A percentile compares a stretch with the other conserved stretches of the same genome.
phyloP scores from a whole-genome alignment of 1,140 invertebrate genomes.

The Cotesia typhae region DNA sequence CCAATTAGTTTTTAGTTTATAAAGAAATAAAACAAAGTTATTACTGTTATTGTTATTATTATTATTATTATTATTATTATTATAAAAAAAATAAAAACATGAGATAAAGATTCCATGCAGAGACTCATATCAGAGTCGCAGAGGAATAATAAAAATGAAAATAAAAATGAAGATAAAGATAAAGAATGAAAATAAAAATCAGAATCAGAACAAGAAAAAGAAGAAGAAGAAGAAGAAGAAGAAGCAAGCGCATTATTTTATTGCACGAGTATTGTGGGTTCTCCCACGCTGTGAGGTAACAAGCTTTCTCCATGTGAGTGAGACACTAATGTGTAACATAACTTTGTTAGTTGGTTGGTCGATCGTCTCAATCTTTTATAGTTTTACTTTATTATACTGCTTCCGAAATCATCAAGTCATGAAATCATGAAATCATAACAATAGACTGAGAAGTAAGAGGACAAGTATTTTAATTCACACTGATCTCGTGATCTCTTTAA shows the following conservation, averaged over 20 bases:
- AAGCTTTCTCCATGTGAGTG: slow-evolving; percentile 53
- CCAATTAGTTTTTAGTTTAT: slow-evolving; percentile 54
- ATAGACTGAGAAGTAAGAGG: no score
- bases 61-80: background rate
- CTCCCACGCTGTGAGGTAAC: slow-evolving; percentile 62
- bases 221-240: background rate
- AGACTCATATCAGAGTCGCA: no score
- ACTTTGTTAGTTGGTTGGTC: slow-evolving; percentile 7
- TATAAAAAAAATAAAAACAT: background rate
- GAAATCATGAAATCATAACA: no score
- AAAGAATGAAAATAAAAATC: slow-evolving; percentile 16
- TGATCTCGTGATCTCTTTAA: background rate
- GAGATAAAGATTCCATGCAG: background rate
- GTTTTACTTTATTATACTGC: slow-evolving; percentile 35
- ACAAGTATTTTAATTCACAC: background rate
- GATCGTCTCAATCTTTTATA: slow-evolving; percentile 42
- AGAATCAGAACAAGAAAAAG: slow-evolving; percentile 2
- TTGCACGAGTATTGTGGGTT: slow-evolving; percentile 36
- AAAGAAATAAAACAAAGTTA: slow-evolving; percentile 30
- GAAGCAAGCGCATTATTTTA: slow-evolving; percentile 16
- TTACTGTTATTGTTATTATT: background rate
- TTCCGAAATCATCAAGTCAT: no score
- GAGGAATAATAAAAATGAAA: slow-evolving; percentile 19
- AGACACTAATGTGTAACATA: slow-evolving; percentile 20
- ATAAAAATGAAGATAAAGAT: background rate